Conservation (phyloP, 2,797 vertebrate species). For the Pogonophryne albipinna region DNA sequence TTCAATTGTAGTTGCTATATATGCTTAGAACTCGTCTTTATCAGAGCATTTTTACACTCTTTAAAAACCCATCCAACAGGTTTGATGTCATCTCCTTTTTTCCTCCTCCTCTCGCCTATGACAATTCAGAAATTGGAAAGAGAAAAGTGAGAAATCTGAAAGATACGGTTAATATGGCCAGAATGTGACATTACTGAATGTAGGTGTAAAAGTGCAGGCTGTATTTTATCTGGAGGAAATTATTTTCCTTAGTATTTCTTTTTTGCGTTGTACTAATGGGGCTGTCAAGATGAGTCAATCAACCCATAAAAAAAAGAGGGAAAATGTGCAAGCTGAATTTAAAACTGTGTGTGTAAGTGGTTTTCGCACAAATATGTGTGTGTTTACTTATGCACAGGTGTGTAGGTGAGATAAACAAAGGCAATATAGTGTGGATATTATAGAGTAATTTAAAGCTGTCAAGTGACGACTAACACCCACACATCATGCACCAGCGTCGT, state of each 20-base stretch:
- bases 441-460: slow-evolving; percentile 25
- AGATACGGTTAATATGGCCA: slow-evolving; percentile 49
- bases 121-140: slow-evolving; percentile 55
- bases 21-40: not conserved
- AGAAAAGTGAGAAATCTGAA: slow-evolving; percentile 39
- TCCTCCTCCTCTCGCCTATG: slow-evolving; percentile 9
- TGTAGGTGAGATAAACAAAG: not conserved
- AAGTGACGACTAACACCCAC: slow-evolving; percentile 36
- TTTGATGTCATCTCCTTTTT: slow-evolving; percentile 17
- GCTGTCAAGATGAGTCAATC: slow-evolving; percentile 63
- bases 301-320: slow-evolving; percentile 3
- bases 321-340: slow-evolving; percentile 36
- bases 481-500: slow-evolving; percentile 23
- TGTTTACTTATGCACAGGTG: slow-evolving; percentile 19
- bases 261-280: slow-evolving; percentile 60
- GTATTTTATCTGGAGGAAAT: slow-evolving; percentile 65
- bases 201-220: slow-evolving; percentile 49
- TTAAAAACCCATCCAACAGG: slow-evolving; percentile 14
- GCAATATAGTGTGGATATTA: not conserved
- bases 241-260: slow-evolving; percentile 49
- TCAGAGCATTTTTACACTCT: slow-evolving; percentile 16
- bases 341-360: slow-evolving; percentile 14
- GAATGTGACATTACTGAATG: slow-evolving; percentile 63
- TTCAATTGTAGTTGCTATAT: not conserved
- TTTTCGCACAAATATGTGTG: not conserved